Percentiles rank a stretch among this genome's conserved stretches.
These are phyloP conservation scores for Pammene fasciana DNA, from an alignment of 2,888 invertebrate genomes.

Conservation along the genomic window DNA sequence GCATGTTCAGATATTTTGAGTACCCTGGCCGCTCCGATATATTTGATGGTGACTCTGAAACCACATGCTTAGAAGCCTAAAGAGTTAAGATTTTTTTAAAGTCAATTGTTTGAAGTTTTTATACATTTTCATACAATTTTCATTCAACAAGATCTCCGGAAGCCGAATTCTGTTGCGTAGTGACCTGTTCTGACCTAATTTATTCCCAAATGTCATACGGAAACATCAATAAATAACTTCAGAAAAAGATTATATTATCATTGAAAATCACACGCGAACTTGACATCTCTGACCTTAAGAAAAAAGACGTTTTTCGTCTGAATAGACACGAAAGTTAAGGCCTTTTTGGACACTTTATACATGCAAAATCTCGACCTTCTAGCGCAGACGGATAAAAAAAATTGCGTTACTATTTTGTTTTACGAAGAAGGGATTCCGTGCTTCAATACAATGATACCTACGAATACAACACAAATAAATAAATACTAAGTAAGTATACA, in stretches of 20 bases:
- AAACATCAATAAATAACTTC: background rate
- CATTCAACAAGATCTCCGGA: background rate
- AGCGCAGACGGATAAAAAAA: constrained; percentile 3
- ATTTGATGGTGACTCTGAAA: no score
- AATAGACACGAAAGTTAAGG: background rate
- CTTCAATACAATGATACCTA: background rate
- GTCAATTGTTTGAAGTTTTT: background rate
- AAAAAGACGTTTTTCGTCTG: background rate
- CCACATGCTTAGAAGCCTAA: no score
- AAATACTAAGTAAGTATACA: no score
- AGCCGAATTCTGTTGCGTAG: constrained; percentile 6
- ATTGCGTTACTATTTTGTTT: background rate
- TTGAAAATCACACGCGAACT: background rate
- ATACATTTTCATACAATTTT: background rate
- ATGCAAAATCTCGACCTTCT: constrained; percentile 23
- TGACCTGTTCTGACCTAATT: constrained; percentile 21
- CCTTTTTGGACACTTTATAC: background rate
- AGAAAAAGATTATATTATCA: background rate
- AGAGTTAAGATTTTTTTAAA: no score
- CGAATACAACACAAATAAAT: background rate
- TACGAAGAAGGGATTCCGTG: background rate
- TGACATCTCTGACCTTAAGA: no score
- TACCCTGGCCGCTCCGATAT: no score
- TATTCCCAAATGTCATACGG: constrained; percentile 22
- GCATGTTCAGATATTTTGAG: no score